These are phyloP conservation scores for Drosophila niveifrons DNA, from an alignment of 2,888 invertebrate species.

Conservation along the genomic window DNA sequence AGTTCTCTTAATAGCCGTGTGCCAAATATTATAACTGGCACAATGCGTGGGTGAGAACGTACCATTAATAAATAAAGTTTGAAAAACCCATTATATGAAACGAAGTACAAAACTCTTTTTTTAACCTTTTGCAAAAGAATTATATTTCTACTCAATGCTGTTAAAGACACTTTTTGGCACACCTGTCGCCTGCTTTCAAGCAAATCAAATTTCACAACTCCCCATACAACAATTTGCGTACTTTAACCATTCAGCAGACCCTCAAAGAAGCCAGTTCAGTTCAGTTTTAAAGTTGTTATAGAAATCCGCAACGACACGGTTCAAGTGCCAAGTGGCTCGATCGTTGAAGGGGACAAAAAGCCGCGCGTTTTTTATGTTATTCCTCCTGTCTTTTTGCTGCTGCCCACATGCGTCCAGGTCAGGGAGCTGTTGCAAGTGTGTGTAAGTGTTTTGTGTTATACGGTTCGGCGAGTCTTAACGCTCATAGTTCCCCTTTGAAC, in stretches of 20 bases:
- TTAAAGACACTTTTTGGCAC: background rate
- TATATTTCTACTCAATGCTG: too few relatives aligned
- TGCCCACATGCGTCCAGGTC: constrained; percentile 54
- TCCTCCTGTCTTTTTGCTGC: constrained; percentile 54
- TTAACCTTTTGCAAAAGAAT: too few relatives aligned
- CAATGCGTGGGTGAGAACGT: constrained; percentile 12
- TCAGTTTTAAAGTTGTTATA: background rate
- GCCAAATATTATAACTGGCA: constrained; percentile 10
- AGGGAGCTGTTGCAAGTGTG: constrained; percentile 18
- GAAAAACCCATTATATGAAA: too few relatives aligned
- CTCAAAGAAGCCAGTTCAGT: background rate
- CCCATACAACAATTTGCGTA: background rate
- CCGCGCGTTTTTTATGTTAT: constrained; percentile 54
- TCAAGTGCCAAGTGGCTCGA: constrained; percentile 68
- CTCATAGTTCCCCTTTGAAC: constrained; percentile 77
- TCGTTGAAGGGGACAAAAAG: constrained; percentile 38
- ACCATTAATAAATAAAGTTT: constrained; percentile 4
- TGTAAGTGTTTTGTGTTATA: constrained; percentile 57
- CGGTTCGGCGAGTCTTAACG: constrained; percentile 76
- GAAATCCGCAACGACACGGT: constrained; percentile 68
- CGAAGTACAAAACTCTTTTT: too few relatives aligned
- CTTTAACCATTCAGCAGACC: constrained; percentile 12
- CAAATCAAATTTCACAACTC: constrained; percentile 53
- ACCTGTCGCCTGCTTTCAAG: constrained; percentile 33
- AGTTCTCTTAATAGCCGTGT: too few relatives aligned